A percentile compares a stretch with the other conserved stretches of the same genome.
These are phyloP conservation scores for Calameuta pallipes DNA, from an alignment of 2,888 invertebrate genomes.

Conservation along the genomic window DNA sequence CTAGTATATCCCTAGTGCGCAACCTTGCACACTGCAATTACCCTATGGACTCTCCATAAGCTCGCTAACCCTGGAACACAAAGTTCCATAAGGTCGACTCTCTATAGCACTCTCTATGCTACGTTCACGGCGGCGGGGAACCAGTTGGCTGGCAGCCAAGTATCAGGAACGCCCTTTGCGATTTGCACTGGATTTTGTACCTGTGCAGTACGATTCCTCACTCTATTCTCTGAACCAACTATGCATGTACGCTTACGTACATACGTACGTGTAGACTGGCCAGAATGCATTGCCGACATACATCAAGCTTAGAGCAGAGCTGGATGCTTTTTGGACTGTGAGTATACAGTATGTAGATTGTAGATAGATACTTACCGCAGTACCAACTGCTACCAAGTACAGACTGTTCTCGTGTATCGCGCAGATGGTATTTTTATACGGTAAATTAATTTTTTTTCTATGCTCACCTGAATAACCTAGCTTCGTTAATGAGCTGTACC, in stretches of 20 bases:
- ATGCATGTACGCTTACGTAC: not conserved
- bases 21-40: not conserved
- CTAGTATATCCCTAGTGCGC: no score
- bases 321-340: conserved; percentile 23
- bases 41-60: not conserved
- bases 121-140: not conserved
- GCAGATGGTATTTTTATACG: not conserved
- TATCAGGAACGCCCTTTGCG: conserved; percentile 28
- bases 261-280: not conserved
- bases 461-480: not conserved
- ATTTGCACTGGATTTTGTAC: conserved; percentile 9
- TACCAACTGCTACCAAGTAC: not conserved
- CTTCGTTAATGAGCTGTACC: not conserved
- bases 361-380: not conserved
- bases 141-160: conserved; percentile 30
- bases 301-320: conserved; percentile 28
- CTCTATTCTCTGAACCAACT: not conserved
- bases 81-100: not conserved
- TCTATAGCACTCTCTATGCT: not conserved
- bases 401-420: not conserved
- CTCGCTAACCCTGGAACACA: not conserved
- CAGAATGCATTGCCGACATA: conserved; percentile 23
- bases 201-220: not conserved
- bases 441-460: not conserved
- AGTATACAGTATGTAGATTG: not conserved